These are phyloP conservation scores for Capromys pilorides DNA, from an alignment of 2,797 vertebrate genomes.

Conservation along the genomic window DNA sequence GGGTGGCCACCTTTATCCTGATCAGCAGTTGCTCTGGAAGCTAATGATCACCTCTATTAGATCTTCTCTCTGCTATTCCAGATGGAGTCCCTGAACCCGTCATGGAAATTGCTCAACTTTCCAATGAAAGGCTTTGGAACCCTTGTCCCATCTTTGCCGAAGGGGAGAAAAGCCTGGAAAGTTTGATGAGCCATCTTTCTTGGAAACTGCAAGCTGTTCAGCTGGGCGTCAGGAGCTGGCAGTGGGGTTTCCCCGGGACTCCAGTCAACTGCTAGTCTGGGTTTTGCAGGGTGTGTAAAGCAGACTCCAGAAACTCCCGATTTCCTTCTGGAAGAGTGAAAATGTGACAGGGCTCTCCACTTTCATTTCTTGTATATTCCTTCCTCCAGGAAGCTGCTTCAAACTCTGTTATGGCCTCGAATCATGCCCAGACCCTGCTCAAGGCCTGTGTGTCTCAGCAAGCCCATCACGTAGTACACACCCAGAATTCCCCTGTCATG, in stretches of 20 bases:
- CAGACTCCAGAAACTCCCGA: conserved; percentile 2
- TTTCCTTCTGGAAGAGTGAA: background rate
- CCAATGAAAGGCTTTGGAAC: conserved; percentile 20
- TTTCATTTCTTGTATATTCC: background rate
- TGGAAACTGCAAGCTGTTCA: conserved; percentile 11
- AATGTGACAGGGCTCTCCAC: background rate
- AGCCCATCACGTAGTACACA: background rate
- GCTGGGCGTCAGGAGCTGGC: background rate
- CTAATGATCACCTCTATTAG: conserved; percentile 27
- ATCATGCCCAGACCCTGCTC: fast-evolving
- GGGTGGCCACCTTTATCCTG: conserved; percentile 6
- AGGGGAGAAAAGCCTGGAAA: conserved; percentile 41
- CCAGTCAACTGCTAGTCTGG: background rate
- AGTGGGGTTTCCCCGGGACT: background rate
- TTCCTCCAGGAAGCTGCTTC: background rate
- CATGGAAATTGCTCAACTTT: conserved; percentile 28
- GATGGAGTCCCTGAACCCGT: background rate
- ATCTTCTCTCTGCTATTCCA: background rate
- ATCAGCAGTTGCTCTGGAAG: background rate
- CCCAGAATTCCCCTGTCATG: background rate
- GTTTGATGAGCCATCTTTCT: conserved; percentile 59
- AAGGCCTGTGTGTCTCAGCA: conserved; percentile 21
- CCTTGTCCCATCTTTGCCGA: conserved; percentile 35
- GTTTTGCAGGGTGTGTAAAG: conserved; percentile 22
- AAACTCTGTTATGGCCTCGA: background rate